Base-by-base conservation (phyloP, 1,140 invertebrate genomes). In the Cyclargus thomasi region DNA sequence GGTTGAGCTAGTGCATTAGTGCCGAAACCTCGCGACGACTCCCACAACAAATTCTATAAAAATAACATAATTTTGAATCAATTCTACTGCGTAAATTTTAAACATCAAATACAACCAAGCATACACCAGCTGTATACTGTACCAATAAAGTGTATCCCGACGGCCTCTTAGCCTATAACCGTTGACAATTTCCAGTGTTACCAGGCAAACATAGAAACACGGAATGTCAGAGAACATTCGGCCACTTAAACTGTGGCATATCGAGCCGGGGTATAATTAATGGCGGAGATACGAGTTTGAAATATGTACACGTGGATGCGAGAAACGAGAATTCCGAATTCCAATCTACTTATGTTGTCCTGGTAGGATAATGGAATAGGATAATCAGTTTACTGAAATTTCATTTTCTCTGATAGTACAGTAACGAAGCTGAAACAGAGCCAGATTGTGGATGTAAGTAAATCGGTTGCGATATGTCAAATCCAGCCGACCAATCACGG, bases 231-330 rank as follows among this genome's bases (percentile, higher is more conserved):
- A 17, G 65, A 79, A 78, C 70, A 77, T 79, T 72, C 67, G 69
- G 69, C 70, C 63, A 74, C 67, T 80, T 74, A 81, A 82, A 81
- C 81, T 83, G 80, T 72, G 71, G 71, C 75, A 78, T 76, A 81
- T 80, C 81, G 81, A 76, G 67, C 68, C 67, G 71, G 62, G 68
- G 68, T 75, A 71, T 81, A 80, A 83, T 81, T 75, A 81, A 83
- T 83, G 78, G 81, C 59, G 59, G 65, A 79, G 79, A 81, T 81
- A 83, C 74, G 57, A 69, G 72, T 79, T 77, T 79, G 77, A 81
- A 80, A 79, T 81, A 83, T 78, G 76, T 66, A 66, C 64, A 64
- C 69, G 66, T 22, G 67, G 67, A 68, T 72, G 63, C 65, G 69
- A 64, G 68, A 22, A 55, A 23, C 63, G 62, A 73, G 70, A 62